These are phyloP conservation scores for Scylla paramamosain DNA, from an alignment of 1,140 invertebrate genomes.

Conservation along the genomic window DNA sequence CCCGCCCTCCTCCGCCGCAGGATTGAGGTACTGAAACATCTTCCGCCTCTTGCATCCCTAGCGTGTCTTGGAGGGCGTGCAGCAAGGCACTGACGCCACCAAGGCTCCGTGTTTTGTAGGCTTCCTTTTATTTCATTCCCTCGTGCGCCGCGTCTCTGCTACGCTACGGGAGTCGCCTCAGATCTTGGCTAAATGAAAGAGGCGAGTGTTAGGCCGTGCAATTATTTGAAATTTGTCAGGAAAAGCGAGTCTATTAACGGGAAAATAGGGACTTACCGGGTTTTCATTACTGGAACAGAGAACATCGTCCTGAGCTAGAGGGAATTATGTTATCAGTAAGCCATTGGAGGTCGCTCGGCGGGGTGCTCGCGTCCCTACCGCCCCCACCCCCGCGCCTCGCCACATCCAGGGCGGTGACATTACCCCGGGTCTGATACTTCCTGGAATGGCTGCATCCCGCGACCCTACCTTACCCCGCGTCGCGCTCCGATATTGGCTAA, in stretches of 20 bases:
- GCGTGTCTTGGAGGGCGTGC: not conserved
- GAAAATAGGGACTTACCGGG: not conserved
- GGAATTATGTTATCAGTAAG: conserved; percentile 4
- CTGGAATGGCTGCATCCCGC: not conserved
- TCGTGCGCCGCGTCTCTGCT: not conserved
- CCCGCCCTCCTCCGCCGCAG: not conserved
- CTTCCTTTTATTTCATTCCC: not conserved
- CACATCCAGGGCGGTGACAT: not conserved
- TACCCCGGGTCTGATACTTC: not conserved
- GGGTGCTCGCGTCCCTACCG: not conserved
- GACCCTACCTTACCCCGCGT: not conserved
- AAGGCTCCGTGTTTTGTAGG: not conserved
- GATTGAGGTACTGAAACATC: not conserved
- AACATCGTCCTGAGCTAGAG: not conserved
- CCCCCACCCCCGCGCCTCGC: not conserved
- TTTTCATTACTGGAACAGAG: not conserved
- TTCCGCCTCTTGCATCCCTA: not conserved
- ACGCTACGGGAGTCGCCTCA: not conserved
- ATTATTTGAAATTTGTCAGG: not conserved
- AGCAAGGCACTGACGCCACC: not conserved
- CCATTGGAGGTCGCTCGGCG: not conserved
- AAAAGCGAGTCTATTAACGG: not conserved
- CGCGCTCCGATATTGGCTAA: conserved; percentile 18
- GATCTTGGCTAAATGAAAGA: not conserved
- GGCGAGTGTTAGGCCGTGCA: not conserved